These are phyloP conservation scores for Melolontha melolontha DNA, from an alignment of 2,888 invertebrate genomes.

Conservation along the genomic window DNA sequence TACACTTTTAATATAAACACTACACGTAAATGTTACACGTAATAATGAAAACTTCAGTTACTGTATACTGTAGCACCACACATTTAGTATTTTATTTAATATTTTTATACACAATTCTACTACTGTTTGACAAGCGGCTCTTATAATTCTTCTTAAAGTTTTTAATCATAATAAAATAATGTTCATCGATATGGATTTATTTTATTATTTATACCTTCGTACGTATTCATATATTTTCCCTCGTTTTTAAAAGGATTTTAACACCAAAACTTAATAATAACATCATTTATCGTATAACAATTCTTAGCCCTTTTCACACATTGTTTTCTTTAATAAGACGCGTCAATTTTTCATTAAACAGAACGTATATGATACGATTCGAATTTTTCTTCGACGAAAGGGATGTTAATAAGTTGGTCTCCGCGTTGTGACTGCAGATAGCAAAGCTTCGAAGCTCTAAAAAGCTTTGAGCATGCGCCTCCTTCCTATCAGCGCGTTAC, in stretches of 20 bases:
- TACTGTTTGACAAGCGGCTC: too few relatives aligned
- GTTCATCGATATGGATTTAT: too few relatives aligned
- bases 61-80: too few relatives aligned
- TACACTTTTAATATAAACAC: too few relatives aligned
- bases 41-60: too few relatives aligned
- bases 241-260: too few relatives aligned
- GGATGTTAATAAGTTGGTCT: slow-evolving; percentile 39
- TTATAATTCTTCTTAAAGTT: too few relatives aligned
- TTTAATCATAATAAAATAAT: too few relatives aligned
- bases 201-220: too few relatives aligned
- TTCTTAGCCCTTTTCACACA: slow-evolving; percentile 10
- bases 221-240: neutral
- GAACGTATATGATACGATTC: slow-evolving; percentile 41
- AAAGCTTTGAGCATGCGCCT: slow-evolving; percentile 49
- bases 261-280: neutral
- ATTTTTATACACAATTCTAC: too few relatives aligned
- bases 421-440: slow-evolving; percentile 52
- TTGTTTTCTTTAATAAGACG: neutral
- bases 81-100: too few relatives aligned
- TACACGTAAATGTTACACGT: too few relatives aligned
- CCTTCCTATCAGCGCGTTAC: slow-evolving; percentile 48
- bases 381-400: slow-evolving; percentile 35
- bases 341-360: slow-evolving; percentile 5
- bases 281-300: neutral
- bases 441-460: slow-evolving; percentile 49